Percentiles rank a stretch among this genome's conserved stretches.
Evolutionary conservation across 2,113 vertebrate genomes (phyloP).

Genomic region (Orthochromis indermauri): DNA sequence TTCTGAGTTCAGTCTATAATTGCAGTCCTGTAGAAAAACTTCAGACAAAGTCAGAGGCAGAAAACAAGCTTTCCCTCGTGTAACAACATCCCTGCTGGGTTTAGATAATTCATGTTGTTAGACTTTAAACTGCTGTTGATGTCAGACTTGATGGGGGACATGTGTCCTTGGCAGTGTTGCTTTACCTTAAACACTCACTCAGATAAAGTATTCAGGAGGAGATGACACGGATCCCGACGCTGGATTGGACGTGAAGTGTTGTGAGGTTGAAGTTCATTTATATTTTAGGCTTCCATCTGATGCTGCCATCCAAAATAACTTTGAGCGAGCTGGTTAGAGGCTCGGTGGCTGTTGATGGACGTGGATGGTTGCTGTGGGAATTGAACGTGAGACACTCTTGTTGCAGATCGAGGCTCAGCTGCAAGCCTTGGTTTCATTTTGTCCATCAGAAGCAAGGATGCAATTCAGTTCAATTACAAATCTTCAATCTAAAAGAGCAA

Average conservation of each 20-base stretch:
- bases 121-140: neutral
- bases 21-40: neutral
- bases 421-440: neutral
- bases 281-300: neutral
- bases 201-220: neutral
- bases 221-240: neutral
- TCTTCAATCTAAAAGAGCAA: neutral
- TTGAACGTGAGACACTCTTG: neutral
- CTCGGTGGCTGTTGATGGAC: neutral
- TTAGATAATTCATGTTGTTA: neutral
- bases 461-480: accelerated
- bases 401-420: neutral
- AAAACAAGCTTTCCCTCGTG: neutral
- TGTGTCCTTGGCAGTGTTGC: neutral
- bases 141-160: neutral
- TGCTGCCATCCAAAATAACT: neutral
- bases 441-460: accelerated
- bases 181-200: neutral
- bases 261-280: neutral
- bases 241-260: neutral
- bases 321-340: neutral
- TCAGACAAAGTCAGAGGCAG: neutral
- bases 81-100: neutral
- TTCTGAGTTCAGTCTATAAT: neutral
- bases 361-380: neutral